Evolutionary conservation across 2,888 invertebrate genomes (phyloP), one percentile per base, ranked within the genome.

Genomic region (Cheilosia impressa): DNA sequence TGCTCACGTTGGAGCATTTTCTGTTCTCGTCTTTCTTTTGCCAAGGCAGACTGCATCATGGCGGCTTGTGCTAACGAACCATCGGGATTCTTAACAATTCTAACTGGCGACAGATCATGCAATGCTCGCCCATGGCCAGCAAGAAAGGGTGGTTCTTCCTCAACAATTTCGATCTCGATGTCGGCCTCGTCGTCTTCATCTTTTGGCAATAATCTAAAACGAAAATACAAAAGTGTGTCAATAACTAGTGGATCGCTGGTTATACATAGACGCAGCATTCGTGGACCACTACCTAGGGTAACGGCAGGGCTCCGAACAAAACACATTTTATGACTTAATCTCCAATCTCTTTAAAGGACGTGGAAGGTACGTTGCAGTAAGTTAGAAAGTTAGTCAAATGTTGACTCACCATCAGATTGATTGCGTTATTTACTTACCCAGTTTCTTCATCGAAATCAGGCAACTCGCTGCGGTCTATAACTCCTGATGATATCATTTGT

Each of bases 401-500:
- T 6, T 5, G 6, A 6, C 27, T 27, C 27, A 0, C 27, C 27
- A 27, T 27, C 4, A 6, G 27, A 2, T 27, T 27, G 27, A 27
- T 27, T 27, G 6, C 15, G 17, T n/a, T 13, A 19, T 3, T 27
- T 38, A 60, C 87, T 85, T 97, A 92, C 50, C 99, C 99, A 10
- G 97, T 97, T 91, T 99, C 99, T 80, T 98, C 98, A 91, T 99
- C 99, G 91, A 99, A 99, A 91, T 99, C 99, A 0, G 99, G 99
- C 83, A 99, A 92, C 91, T 99, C 99, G 88, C 97, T 97, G 90
- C 97, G 96, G 90, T 98, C 97, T 79, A 98, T 96, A 47, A 97
- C 97, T 38, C 96, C 97, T 0, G 98, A 98, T 9, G 97, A 96
- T 88, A 97, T 95, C 98, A 99, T 97, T 94, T 98, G 99, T 90